Percentiles rank a stretch among this genome's conserved stretches.
Evolutionary conservation across 2,113 vertebrate species (phyloP).

Genomic region (Limanda limanda): DNA sequence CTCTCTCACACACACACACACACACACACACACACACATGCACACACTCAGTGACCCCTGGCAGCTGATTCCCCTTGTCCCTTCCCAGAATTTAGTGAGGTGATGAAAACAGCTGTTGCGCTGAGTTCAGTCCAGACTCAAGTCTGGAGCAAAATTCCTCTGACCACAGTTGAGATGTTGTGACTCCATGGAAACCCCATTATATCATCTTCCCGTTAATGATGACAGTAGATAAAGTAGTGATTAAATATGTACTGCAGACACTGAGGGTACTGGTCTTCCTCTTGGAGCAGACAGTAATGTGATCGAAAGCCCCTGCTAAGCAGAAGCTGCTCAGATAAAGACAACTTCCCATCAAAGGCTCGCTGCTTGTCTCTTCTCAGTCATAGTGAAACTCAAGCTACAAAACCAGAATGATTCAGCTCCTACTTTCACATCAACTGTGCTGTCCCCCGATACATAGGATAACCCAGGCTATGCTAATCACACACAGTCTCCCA

Average conservation of each 20-base stretch:
- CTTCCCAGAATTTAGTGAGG: constrained; percentile 53
- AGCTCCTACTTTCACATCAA: constrained; percentile 50
- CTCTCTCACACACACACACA: not conserved
- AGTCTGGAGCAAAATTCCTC: constrained; percentile 31
- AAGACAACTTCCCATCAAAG: constrained; percentile 37
- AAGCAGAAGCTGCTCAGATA: constrained; percentile 1
- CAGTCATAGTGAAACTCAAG: constrained; percentile 42
- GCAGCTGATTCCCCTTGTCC: constrained; percentile 52
- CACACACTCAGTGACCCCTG: constrained; percentile 58
- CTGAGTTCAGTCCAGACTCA: constrained; percentile 46
- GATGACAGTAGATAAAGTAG: not conserved
- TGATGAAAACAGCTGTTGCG: constrained; percentile 63
- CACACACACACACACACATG: constrained; percentile 25
- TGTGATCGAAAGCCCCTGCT: not conserved
- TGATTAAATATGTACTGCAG: not conserved
- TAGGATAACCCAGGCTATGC: too few species aligned
- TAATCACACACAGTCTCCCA: not conserved
- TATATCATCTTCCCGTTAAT: constrained; percentile 4
- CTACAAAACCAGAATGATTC: constrained; percentile 31
- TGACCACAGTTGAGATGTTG: constrained; percentile 25
- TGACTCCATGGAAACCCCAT: constrained; percentile 44
- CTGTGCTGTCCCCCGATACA: not conserved
- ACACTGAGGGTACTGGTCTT: not conserved
- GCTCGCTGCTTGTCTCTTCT: not conserved
- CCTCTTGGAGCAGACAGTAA: not conserved